phyloP scores from a whole-genome alignment of 2,888 invertebrate species.

The Caenorhabditis doughertyi region DNA sequence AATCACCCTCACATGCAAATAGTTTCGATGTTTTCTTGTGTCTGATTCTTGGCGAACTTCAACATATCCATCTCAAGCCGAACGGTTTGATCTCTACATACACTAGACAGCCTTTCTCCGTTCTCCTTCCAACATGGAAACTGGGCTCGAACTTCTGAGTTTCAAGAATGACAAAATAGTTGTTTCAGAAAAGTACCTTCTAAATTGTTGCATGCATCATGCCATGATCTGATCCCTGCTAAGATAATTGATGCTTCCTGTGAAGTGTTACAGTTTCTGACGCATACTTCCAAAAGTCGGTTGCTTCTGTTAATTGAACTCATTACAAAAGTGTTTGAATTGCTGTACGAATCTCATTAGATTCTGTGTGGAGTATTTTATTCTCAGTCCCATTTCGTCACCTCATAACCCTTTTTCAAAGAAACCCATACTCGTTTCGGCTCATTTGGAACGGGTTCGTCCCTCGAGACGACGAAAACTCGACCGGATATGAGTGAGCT shows the following conservation, averaged over 20 bases:
- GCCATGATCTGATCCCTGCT: constrained; percentile 66
- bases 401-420: constrained; percentile 34
- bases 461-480: constrained; percentile 15
- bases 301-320: constrained; percentile 65
- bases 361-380: background rate
- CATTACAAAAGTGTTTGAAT: background rate
- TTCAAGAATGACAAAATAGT: background rate
- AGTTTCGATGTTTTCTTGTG: constrained; percentile 65
- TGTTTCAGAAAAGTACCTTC: constrained; percentile 32
- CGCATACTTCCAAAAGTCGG: constrained; percentile 61
- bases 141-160: constrained; percentile 67
- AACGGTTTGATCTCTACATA: constrained; percentile 63
- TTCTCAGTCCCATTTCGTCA: constrained; percentile 13
- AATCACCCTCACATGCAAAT: constrained; percentile 65
- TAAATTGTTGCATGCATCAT: constrained; percentile 62
- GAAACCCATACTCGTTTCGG: constrained; percentile 24
- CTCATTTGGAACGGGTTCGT: constrained; percentile 44
- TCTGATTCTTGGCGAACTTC: constrained; percentile 67
- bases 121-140: constrained; percentile 73
- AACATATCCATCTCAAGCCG: constrained; percentile 60
- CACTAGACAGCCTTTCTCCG: constrained; percentile 64
- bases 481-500: constrained; percentile 30
- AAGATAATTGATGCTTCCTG: constrained; percentile 68
- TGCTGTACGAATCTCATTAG: constrained; percentile 45
- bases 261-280: constrained; percentile 67